A percentile compares a stretch with the other conserved stretches of the same genome.
phyloP scores from a whole-genome alignment of 2,113 vertebrate genomes.

The Bubalus kerabau region DNA sequence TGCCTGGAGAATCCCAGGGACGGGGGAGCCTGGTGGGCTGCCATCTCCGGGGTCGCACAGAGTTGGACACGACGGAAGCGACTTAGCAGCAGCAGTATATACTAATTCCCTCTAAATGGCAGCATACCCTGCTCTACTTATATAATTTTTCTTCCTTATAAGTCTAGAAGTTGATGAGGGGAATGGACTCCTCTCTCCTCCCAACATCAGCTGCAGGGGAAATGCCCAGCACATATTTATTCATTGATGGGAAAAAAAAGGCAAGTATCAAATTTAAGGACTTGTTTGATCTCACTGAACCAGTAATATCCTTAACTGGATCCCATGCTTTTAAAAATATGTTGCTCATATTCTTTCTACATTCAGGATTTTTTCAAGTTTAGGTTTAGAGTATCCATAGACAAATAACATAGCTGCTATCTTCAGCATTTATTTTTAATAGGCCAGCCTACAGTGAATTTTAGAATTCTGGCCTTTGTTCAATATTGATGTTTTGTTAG shows the following conservation, averaged over 20 bases:
- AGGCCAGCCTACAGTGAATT: neutral
- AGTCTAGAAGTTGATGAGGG: neutral
- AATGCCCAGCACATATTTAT: neutral
- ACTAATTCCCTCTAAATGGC: neutral
- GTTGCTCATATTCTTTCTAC: neutral
- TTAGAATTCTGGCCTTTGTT: neutral
- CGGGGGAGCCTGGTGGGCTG: too few species aligned
- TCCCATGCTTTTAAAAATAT: neutral
- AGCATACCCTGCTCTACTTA: neutral
- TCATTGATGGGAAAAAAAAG: neutral
- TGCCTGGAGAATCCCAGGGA: too few species aligned
- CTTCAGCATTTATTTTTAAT: constrained; percentile 38
- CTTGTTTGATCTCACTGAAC: neutral
- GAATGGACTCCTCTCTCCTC: neutral
- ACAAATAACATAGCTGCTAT: neutral
- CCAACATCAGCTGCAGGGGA: fast-evolving
- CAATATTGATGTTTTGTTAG: neutral
- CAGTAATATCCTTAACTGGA: neutral
- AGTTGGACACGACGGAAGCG: too few species aligned
- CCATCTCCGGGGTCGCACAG: too few species aligned
- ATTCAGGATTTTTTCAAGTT: neutral
- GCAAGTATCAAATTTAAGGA: neutral
- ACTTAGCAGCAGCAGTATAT: neutral
- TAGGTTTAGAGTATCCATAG: neutral
- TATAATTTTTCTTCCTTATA: neutral